Evolutionary conservation across 2,113 vertebrate species (phyloP), one percentile per base, ranked within the genome.

Genomic region (Hoplias malabaricus): DNA sequence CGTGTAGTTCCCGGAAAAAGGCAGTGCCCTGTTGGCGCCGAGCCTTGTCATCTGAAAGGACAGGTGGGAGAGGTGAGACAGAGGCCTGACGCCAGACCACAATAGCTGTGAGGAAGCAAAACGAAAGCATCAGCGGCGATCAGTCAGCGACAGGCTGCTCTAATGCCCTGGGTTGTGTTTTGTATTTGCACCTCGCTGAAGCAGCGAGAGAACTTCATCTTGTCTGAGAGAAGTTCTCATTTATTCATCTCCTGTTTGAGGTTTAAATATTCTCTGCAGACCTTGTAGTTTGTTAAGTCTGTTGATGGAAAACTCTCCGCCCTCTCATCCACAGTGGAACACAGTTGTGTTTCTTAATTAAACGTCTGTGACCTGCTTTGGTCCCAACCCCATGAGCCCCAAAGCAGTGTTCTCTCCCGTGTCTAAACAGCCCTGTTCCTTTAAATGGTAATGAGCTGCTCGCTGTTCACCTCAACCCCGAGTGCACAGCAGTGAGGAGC

Each of bases 21-120:
- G 61, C 66, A 54, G 65, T 40, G 46, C 74, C 82, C 31, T 46
- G n/a, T 71, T 83, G 79, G 82, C 75, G 69, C 19, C 29, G 19
- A 78, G 75, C 71, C 79, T 65, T 16, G 21, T 81, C 75, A 84
- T 66, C 82, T 80, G 70, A 72, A 76, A 46, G 46, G 53, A 76
- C 75, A 78, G 82, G 70, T 68, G 69, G 76, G 62, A 76, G 71
- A 78, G 82, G 70, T 68, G 69, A 72, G 62, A 4, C 59, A 73
- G 67, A 73, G 31, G 21, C 65, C 48, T 56, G 56, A 69, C 19
- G 56, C 56, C 8, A 31, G 31, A 14, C 57, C 5, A 19, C 27
- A 61, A 61, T 61, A 61, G 19, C 57, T 66, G n/a, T n/a, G 69
- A 57, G 61, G 54, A 74, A 33, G 48, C 1, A 42, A 23, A 72